phyloP scores from a whole-genome alignment of 2,113 vertebrate genomes.

The Ctenomys sociabilis region DNA sequence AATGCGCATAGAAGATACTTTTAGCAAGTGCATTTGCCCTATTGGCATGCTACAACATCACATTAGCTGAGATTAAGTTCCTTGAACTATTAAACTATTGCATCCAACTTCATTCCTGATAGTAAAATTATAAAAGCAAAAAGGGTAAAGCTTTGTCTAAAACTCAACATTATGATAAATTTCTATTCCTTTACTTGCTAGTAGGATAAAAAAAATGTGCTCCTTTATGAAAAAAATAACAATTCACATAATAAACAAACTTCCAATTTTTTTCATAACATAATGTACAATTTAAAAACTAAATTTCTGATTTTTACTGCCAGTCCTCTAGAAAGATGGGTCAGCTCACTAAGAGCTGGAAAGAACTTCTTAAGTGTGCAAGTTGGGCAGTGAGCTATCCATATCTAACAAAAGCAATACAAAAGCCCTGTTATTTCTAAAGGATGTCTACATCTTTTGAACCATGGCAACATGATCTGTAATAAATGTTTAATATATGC shows the following conservation, averaged over 20 bases:
- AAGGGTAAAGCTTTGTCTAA: neutral
- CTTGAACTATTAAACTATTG: neutral
- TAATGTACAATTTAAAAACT: neutral
- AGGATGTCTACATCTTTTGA: neutral
- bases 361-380: neutral
- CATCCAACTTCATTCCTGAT: neutral
- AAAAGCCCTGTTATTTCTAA: neutral
- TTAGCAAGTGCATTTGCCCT: neutral
- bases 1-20: neutral
- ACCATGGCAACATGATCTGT: neutral
- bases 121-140: neutral
- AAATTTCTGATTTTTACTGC: neutral
- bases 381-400: neutral
- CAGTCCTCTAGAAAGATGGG: neutral
- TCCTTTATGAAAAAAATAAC: slow-evolving; percentile 1
- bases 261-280: neutral
- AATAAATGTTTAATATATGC: neutral
- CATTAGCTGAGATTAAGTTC: neutral
- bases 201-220: neutral
- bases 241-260: neutral
- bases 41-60: neutral
- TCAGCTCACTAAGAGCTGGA: neutral
- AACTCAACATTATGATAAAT: slow-evolving; percentile 5
- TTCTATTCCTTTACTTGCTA: neutral
- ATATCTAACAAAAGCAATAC: neutral